Conservation (phyloP, 2,797 vertebrate species). For the Diglossa cyanea region DNA sequence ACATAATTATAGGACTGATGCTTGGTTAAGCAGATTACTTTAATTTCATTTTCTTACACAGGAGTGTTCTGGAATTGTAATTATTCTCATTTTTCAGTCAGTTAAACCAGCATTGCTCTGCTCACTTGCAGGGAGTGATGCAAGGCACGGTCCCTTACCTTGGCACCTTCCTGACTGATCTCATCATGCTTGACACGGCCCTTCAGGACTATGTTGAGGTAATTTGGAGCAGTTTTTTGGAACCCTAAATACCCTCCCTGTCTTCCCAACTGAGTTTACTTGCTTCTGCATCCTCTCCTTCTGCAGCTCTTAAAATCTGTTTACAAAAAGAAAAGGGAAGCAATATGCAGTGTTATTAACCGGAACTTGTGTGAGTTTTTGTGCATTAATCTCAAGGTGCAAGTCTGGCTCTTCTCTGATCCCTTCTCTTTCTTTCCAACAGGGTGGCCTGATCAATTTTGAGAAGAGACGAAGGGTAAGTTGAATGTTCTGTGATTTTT, state of each 20-base stretch:
- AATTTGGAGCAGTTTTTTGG: background rate
- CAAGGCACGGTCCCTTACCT: slow-evolving; percentile 94
- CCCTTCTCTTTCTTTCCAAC: slow-evolving; percentile 28
- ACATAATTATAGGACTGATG: background rate
- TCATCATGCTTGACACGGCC: slow-evolving; percentile 94
- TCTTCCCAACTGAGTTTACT: background rate
- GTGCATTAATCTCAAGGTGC: background rate
- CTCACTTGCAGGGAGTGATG: slow-evolving; percentile 85
- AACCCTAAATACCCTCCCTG: background rate
- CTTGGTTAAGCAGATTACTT: background rate
- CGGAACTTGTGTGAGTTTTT: background rate
- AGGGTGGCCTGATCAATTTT: slow-evolving; percentile 94
- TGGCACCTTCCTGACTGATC: slow-evolving; percentile 91
- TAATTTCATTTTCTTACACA: background rate
- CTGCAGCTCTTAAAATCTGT: background rate
- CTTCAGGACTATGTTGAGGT: slow-evolving; percentile 91
- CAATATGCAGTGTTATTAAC: background rate
- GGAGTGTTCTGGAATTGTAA: background rate
- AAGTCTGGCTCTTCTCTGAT: background rate
- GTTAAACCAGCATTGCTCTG: background rate
- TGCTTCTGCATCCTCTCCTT: background rate
- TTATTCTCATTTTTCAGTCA: background rate
- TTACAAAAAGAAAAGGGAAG: background rate
- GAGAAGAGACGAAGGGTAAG: slow-evolving; percentile 94
- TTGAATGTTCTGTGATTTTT: background rate